Evolutionary conservation across 2,888 invertebrate species (phyloP).

Genomic region (Nomada goodeniana): DNA sequence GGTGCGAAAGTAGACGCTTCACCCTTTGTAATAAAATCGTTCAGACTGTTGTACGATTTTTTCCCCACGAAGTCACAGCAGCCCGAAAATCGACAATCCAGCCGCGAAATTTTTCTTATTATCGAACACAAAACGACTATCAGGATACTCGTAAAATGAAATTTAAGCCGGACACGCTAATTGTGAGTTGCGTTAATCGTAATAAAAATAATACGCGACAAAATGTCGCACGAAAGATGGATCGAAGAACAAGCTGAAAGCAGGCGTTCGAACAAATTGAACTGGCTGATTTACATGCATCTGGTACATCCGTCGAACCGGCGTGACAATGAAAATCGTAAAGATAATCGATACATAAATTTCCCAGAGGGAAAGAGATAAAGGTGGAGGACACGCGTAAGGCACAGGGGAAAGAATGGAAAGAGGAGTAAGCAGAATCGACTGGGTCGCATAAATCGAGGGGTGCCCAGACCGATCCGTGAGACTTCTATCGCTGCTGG

Average conservation of each 20-base stretch:
- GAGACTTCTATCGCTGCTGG: conserved; percentile 47
- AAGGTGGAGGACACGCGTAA: conserved; percentile 2
- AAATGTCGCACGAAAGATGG: neutral
- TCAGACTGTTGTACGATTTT: too few relatives aligned
- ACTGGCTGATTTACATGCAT: conserved; percentile 3
- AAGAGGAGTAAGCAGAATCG: conserved; percentile 30
- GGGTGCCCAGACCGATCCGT: conserved; percentile 14
- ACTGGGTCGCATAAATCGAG: conserved; percentile 36
- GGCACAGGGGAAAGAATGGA: neutral
- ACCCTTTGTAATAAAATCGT: too few relatives aligned
- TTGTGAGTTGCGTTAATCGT: too few relatives aligned
- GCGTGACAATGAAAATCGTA: conserved; percentile 21
- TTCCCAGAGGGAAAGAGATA: neutral
- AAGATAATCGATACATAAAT: conserved; percentile 37
- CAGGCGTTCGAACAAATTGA: conserved; percentile 16
- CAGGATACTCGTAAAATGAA: too few relatives aligned
- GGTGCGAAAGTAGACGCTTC: too few relatives aligned
- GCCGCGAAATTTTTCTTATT: too few relatives aligned
- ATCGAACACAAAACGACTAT: too few relatives aligned
- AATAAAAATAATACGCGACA: too few relatives aligned
- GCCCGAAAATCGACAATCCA: too few relatives aligned
- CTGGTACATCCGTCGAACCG: neutral
- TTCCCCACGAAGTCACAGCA: too few relatives aligned
- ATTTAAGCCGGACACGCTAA: too few relatives aligned
- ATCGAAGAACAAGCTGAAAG: neutral